Base-by-base conservation (phyloP, 1,140 invertebrate genomes). In the Pseudomyrmex dendroicus region DNA sequence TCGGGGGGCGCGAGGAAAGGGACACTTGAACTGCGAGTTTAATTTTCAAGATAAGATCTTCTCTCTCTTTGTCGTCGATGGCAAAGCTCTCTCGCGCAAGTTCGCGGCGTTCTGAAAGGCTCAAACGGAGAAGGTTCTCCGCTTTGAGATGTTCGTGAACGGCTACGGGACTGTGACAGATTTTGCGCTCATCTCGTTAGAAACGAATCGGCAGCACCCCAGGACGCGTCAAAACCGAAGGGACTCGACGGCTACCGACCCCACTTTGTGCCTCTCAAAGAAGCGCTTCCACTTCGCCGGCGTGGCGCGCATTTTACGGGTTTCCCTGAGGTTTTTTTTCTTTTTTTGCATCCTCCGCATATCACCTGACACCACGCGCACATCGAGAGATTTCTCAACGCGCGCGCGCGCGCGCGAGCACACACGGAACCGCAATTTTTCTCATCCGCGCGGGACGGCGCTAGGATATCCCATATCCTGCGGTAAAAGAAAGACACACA, bases 121-220 rank as follows among this genome's bases (percentile, higher is more conserved):
- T 80, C 76, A 68, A 78, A 78, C 76, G 56, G 35, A 5, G 35
- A 35, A 25, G 25, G 25, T 3, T 35, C 35, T 50, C 4, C 76
- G 59, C 76, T 80, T 80, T 80, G 76, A 70, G n/a, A 70, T 13
- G 66, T 61, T 22, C 48, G 20, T 13, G 67, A 20, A 46, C 17
- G 57, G 20, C 48, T 35, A 63, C 20, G 15, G 66, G 17, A 66
- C 50, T 72, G 66, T 80, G 52, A 72, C 66, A 70, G 66, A 80
- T 80, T 80, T 72, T 72, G 76, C 54, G 76, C 76, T 59, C 76
- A 80, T 80, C 76, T 72, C 20, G 76, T 80, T 80, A 80, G 66
- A 80, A 35, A 80, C 54, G 76, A 80, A 80, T 80, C 44, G 54
- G 66, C 44, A 66, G 35, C 35, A 35, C 35, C 66, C 15, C 20